Evolutionary conservation across 2,113 vertebrate species (phyloP).

Genomic region (Piliocolobus tephrosceles): DNA sequence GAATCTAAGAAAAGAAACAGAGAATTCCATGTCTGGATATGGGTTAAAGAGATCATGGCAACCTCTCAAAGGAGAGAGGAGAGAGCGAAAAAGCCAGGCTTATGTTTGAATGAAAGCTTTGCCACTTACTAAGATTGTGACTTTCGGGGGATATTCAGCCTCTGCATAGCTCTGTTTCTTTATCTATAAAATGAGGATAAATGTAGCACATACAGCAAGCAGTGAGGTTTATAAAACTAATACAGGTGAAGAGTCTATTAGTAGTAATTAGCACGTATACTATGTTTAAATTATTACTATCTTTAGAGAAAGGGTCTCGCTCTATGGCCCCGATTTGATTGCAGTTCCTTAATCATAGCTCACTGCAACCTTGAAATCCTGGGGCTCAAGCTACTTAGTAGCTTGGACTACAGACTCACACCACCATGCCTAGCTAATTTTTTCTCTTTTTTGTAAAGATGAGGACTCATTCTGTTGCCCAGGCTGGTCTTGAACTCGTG

Average conservation of each 20-base stretch:
- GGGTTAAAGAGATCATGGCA: neutral
- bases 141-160: too few species aligned
- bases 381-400: neutral
- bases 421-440: too few species aligned
- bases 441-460: too few species aligned
- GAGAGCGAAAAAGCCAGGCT: neutral
- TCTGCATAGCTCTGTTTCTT: neutral
- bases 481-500: too few species aligned
- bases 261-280: neutral
- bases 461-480: too few species aligned
- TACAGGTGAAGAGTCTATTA: neutral
- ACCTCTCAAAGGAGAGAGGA: neutral
- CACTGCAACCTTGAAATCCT: neutral
- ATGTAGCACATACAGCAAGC: neutral
- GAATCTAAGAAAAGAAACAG: neutral
- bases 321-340: neutral
- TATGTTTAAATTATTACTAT: neutral
- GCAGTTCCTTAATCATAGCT: neutral
- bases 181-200: neutral
- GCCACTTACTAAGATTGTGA: neutral
- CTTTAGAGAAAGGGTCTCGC: neutral
- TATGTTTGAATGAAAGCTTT: neutral
- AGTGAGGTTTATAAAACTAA: neutral
- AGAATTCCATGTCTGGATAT: neutral
- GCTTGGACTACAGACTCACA: too few species aligned